Evolutionary conservation across 2,113 vertebrate species (phyloP), one percentile per base, ranked within the genome.

Genomic region (Parus major): DNA sequence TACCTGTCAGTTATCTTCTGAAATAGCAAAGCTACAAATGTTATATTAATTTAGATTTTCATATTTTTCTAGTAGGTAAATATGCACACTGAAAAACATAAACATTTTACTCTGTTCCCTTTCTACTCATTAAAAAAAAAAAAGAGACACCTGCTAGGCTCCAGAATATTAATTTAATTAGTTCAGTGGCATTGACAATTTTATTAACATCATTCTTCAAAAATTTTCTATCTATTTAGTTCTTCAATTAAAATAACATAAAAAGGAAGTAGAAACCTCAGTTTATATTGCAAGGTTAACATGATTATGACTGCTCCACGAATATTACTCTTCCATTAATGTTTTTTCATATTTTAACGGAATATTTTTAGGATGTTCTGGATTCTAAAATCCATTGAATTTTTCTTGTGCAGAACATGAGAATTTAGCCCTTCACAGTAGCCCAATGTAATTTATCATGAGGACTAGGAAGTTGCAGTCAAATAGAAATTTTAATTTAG

Each of bases 361-460:
- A 71, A 42, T 70, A 70, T 39, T 69, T 91, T 88, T 70, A 63
- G 64, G 57, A 61, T 57, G 16, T 53, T 80, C 36, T 90, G n/a
- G 8, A 11, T 39, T 39, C 8, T 64, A 87, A 50, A 25, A 66
- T 10, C 2, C 6, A 71, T 47, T 72, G 49, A 44, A 8, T 57
- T 59, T 29, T 25, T 66, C 29, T 56, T 16, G 4, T 12, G 6
- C 15, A 39, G 42, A 68, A 28, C 9, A 63, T 25, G 8, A 36
- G 7, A 56, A 80, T 47, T n/a, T 72, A 76, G 10, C 17, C 12
- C 8, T 65, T 61, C 7, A 2, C 28, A 25, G 36, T 8, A 81
- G 35, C 2, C 9, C 20, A 31, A 3, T 57, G 9, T 53, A 12
- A 69, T 25, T 69, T 57, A 20, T 25, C 22, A 69, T 0, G 0